Evolutionary conservation across 2,113 vertebrate species (phyloP).

Genomic region (Tragelaphus strepsiceros): DNA sequence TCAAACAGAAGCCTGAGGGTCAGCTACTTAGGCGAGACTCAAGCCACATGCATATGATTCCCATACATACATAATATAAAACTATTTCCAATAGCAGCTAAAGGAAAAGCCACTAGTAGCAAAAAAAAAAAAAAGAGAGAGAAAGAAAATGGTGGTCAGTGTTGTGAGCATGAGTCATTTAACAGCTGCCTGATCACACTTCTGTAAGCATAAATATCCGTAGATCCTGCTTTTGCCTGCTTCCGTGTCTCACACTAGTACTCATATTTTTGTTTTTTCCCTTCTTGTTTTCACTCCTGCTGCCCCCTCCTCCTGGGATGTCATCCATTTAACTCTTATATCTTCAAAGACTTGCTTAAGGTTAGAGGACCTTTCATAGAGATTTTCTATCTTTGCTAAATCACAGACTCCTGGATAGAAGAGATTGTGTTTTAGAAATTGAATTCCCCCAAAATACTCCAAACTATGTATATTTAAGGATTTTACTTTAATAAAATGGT

Average conservation of each 20-base stretch:
- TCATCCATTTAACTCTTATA: background rate
- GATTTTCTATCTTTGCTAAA: background rate
- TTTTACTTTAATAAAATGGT: constrained; percentile 24
- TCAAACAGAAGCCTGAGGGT: constrained; percentile 25
- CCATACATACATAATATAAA: background rate
- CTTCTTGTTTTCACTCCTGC: background rate
- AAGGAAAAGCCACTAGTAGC: background rate
- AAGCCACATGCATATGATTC: background rate
- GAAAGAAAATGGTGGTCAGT: background rate
- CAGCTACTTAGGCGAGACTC: constrained; percentile 19
- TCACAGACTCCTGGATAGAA: background rate
- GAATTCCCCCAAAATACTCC: background rate
- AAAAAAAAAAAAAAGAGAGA: background rate
- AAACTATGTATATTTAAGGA: background rate
- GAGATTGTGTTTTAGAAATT: background rate
- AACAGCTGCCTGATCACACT: background rate
- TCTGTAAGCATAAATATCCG: background rate
- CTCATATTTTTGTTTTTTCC: background rate
- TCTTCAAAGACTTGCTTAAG: background rate
- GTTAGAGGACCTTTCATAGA: background rate
- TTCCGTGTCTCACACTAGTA: background rate
- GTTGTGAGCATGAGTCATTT: background rate
- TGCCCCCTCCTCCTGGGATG: background rate
- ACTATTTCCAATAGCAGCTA: background rate
- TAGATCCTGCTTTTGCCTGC: background rate